Evolutionary conservation across 2,888 invertebrate genomes (phyloP).

Genomic region (Agrotis exclamationis): DNA sequence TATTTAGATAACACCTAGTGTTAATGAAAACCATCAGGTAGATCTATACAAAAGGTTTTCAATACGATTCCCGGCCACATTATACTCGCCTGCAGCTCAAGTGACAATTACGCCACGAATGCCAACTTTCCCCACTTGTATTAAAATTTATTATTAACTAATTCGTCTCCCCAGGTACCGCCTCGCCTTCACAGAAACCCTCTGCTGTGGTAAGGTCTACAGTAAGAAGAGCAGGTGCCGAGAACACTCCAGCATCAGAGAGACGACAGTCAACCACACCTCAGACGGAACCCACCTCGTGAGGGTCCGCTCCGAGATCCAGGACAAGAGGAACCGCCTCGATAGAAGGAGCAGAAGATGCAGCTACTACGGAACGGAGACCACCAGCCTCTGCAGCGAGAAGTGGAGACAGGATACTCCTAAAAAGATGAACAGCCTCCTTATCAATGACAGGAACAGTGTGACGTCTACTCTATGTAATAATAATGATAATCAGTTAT

Average conservation of each 20-base stretch:
- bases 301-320: slow-evolving; percentile 80
- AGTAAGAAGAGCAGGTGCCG: slow-evolving; percentile 87
- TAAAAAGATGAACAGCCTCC: slow-evolving; percentile 68
- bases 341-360: slow-evolving; percentile 68
- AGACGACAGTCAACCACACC: slow-evolving; percentile 90
- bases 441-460: slow-evolving; percentile 67
- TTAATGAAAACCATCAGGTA: too few species aligned
- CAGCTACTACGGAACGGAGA: slow-evolving; percentile 79
- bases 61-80: too few species aligned
- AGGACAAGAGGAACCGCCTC: slow-evolving; percentile 69
- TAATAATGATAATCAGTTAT: slow-evolving; percentile 75
- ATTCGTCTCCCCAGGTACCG: slow-evolving; percentile 91
- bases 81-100: too few species aligned
- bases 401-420: slow-evolving; percentile 76
- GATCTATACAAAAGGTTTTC: too few species aligned
- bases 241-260: slow-evolving; percentile 92
- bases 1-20: too few species aligned
- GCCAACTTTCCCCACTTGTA: too few species aligned
- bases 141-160: too few species aligned
- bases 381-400: slow-evolving; percentile 75
- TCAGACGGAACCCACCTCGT: slow-evolving; percentile 86
- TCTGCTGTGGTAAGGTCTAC: slow-evolving; percentile 91
- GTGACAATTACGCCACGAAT: too few species aligned
- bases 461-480: slow-evolving; percentile 69
- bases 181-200: slow-evolving; percentile 94